Percentiles rank a stretch among this genome's conserved stretches.
Evolutionary conservation across 1,140 invertebrate genomes (phyloP).

Genomic region (Colletes gigas): DNA sequence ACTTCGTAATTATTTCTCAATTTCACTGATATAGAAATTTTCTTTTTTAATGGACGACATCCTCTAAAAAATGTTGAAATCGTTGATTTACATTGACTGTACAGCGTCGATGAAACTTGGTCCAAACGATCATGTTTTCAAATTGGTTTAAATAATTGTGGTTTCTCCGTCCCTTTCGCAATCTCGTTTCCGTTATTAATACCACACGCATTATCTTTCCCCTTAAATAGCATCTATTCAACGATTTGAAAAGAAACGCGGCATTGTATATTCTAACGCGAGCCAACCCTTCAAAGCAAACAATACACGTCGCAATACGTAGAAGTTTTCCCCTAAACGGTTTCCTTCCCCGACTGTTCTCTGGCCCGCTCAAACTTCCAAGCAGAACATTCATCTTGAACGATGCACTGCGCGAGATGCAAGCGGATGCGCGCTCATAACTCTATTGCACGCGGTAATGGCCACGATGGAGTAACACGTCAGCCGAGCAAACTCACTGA

Average conservation of each 20-base stretch:
- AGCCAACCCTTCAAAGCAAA: slow-evolving; percentile 4
- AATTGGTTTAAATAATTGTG: too few species aligned
- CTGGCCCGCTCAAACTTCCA: neutral
- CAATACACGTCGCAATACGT: slow-evolving; percentile 28
- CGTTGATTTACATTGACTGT: too few species aligned
- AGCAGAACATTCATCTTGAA: slow-evolving; percentile 25
- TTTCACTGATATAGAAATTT: too few species aligned
- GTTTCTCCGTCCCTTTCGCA: too few species aligned
- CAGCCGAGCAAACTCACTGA: neutral
- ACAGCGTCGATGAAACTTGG: too few species aligned
- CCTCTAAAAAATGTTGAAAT: too few species aligned
- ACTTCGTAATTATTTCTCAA: too few species aligned
- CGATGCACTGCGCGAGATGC: neutral
- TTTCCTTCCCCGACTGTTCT: slow-evolving; percentile 3
- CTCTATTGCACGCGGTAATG: slow-evolving; percentile 38
- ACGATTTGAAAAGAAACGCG: neutral
- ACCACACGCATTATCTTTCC: slow-evolving; percentile 17
- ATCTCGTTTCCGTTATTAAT: neutral
- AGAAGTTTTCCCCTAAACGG: slow-evolving; percentile 13
- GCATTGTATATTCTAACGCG: too few species aligned
- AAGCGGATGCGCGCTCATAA: slow-evolving; percentile 29
- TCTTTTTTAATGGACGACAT: too few species aligned
- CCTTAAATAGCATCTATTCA: neutral
- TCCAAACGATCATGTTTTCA: too few species aligned
- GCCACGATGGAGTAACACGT: slow-evolving; percentile 43